Base-by-base conservation (phyloP, 1,140 invertebrate species). In the Papilio helenus region DNA sequence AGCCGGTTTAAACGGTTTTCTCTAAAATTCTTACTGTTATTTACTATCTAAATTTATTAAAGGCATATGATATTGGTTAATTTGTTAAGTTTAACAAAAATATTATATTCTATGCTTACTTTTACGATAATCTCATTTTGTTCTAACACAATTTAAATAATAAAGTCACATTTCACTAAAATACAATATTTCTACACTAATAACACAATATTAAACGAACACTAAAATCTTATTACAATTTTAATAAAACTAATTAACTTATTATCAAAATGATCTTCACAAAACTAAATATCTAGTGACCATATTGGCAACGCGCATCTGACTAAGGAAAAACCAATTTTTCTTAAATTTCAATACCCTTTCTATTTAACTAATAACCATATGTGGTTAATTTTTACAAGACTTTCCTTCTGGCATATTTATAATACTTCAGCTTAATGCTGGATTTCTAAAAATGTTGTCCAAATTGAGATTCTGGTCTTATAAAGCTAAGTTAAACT, bases 341-440 rank as follows among this genome's bases (percentile, higher is more conserved):
- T 77, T 77, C 76, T 77, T 44, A 77, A 77, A 77, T 61, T 77
- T 39, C 51, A 77, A 58, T 44, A 65, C 51, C 55, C 76, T 77
- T 77, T 77, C 76, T 77, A 77, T 77, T 77, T 65, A 23, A 77
- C 55, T 65, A 65, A 14, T 44, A 58, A 44, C 55, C 1, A 12
- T 58, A 77, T 61, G 16, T 23, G 14, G 8, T 77, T 20, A 42
- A 9, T 65, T 65, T 44, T 44, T 23, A 3, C 8, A 16, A 26
- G 73, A 58, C 14, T n/a, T 4, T 76, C 46, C 26, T 14, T 39
- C n/a, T 46, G 23, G 9, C 44, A 49, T 55, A 16, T 23, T 46
- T 46, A 46, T 14, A 39, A 39, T 39, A 39, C 3, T 39, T 39
- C 4, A 39, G 34, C 8, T 39, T 39, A 8, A 39, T 39, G 7